phyloP scores from a whole-genome alignment of 2,888 invertebrate species.

The Macrophya alboannulata region DNA sequence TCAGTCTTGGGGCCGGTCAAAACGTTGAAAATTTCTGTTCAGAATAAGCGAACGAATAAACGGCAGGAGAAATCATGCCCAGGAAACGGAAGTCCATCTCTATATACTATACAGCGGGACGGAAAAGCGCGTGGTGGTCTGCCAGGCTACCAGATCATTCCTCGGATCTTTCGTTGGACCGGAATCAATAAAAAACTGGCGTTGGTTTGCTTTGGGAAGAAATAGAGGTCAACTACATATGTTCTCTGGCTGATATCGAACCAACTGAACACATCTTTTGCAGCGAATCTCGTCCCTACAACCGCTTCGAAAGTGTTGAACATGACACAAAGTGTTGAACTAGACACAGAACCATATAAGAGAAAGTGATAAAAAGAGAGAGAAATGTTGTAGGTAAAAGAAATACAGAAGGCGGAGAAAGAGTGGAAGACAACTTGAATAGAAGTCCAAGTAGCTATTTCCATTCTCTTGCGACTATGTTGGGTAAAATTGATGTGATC shows the following conservation, averaged over 20 bases:
- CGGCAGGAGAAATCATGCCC: slow-evolving; percentile 70
- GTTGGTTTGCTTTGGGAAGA: slow-evolving; percentile 64
- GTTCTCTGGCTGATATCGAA: neutral
- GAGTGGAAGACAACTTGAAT: neutral
- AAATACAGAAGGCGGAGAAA: neutral
- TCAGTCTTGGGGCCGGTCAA: neutral
- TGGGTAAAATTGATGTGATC: neutral
- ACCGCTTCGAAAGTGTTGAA: too few species aligned
- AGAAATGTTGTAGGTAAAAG: too few species aligned
- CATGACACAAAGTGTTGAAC: neutral
- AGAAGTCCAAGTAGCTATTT: neutral
- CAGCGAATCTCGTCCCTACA: neutral
- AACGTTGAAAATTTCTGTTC: slow-evolving; percentile 10
- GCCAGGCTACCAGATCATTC: slow-evolving; percentile 74
- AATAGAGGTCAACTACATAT: slow-evolving; percentile 17
- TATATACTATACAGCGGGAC: slow-evolving; percentile 62
- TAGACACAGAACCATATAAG: neutral
- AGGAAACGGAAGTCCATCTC: slow-evolving; percentile 75
- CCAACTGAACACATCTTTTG: neutral
- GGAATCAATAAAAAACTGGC: slow-evolving; percentile 77
- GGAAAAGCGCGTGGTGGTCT: slow-evolving; percentile 52
- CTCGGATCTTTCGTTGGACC: slow-evolving; percentile 74
- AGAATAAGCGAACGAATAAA: neutral
- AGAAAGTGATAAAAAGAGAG: neutral
- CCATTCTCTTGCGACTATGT: neutral